Percentiles rank a stretch among this genome's conserved stretches.
phyloP scores from a whole-genome alignment of 2,113 vertebrate species.

The Paralichthys olivaceus region DNA sequence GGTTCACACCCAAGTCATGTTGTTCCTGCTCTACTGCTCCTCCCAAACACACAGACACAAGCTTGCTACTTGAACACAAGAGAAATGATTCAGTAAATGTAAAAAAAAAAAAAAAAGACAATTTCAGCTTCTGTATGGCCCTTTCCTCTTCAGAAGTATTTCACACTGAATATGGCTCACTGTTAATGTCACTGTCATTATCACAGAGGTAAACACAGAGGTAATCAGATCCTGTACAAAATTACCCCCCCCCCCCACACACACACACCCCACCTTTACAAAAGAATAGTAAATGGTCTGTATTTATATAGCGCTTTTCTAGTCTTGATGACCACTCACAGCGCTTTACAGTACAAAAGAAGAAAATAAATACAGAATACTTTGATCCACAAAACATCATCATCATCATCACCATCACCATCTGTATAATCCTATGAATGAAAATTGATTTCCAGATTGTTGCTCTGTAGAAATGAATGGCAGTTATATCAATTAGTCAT shows the following conservation, averaged over 20 bases:
- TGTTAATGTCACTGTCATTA: constrained; percentile 43
- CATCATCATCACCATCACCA: constrained; percentile 15
- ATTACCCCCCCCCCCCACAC: constrained; percentile 26
- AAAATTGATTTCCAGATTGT: constrained; percentile 14
- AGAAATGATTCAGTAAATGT: constrained; percentile 28
- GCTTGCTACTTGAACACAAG: constrained; percentile 72
- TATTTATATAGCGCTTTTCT: no score
- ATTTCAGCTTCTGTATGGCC: constrained; percentile 59
- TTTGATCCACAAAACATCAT: constrained; percentile 46
- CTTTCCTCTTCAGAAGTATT: constrained; percentile 58
- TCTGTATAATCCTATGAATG: constrained; percentile 3
- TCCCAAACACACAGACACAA: constrained; percentile 44
- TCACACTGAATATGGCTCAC: constrained; percentile 74
- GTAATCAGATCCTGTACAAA: constrained; percentile 73
- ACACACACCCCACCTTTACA: constrained; percentile 44
- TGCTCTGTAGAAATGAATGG: constrained; percentile 28
- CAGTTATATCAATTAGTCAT: constrained; percentile 34
- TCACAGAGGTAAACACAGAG: constrained; percentile 57
- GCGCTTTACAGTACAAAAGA: constrained; percentile 50
- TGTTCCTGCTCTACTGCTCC: constrained; percentile 12
- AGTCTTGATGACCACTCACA: no score
- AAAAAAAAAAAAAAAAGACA: constrained; percentile 13
- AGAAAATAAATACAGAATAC: constrained; percentile 55
- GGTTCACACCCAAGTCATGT: not conserved
- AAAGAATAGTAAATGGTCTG: constrained; percentile 32